Base-by-base conservation (phyloP, 2,888 invertebrate species). In the Ectemnius cavifrons region DNA sequence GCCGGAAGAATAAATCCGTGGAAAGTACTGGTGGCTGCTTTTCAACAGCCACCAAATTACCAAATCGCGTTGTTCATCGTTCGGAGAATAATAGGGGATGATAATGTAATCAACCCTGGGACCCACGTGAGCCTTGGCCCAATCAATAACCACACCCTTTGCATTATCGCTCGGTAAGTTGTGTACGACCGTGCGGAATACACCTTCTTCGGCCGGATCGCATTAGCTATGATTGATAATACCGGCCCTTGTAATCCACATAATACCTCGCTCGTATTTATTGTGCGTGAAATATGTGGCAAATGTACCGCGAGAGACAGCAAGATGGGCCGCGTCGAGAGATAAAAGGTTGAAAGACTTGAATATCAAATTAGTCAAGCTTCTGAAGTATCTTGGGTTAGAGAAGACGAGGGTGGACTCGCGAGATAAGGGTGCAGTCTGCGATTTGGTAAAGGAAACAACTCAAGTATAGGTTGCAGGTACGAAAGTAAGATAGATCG, bases 181-280 rank as follows among this genome's bases (percentile, higher is more conserved):
- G 67, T 77, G 82, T 74, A 70, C 64, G 67, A 11, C 8, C 73
- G 62, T 56, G 49, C 71, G 69, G 72, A 79, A 70, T 80, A 82
- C 72, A 65, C 73, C 76, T 79, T 72, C 73, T 74, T 73, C 16
- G 62, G 37, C 61, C 60, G 72, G 63, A 58, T 63, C 77, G 72
- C 82, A 74, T 68, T 81, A 82, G 77, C 73, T 74, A 75, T 81
- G 81, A 81, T 81, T 79, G 82, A 81, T 82, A 82, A 77, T 71
- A 14, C 62, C 46, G 59, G 74, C 57, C 70, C 82, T 71, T 80
- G 80, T 79, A 82, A 71, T 71, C 74, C 74, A 77, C 80, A 80
- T 82, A 77, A 79, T 74, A 73, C 74, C 64, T 56, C 52, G 68
- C 65, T 64, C 65, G 70, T 76, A 52, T 14, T n/a, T 63, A 71